Percentiles rank a stretch among this genome's conserved stretches.
Evolutionary conservation across 2,113 vertebrate genomes (phyloP).

Genomic region (Cathartes aura): DNA sequence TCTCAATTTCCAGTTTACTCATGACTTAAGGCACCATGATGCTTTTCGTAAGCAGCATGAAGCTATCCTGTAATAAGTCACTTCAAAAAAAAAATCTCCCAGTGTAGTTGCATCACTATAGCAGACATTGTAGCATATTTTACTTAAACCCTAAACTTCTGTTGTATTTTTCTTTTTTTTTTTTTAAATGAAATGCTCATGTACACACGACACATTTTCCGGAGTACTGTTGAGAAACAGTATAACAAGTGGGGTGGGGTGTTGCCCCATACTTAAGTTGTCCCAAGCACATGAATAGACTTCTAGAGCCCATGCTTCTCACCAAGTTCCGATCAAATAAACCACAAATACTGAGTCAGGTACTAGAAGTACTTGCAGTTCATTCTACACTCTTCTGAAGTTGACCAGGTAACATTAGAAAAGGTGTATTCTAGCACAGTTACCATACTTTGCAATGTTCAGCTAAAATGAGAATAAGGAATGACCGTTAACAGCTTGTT

Average conservation of each 20-base stretch:
- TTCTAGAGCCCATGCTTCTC: background rate
- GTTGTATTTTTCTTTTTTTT: background rate
- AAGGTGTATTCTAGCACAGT: background rate
- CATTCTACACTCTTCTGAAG: background rate
- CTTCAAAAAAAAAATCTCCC: background rate
- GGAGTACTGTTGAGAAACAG: background rate
- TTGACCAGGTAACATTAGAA: background rate
- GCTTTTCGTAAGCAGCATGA: background rate
- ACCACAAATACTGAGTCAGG: background rate
- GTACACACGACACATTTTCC: background rate
- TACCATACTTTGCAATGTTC: background rate
- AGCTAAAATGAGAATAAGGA: background rate
- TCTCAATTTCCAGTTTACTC: background rate
- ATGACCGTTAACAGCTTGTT: rapidly evolving
- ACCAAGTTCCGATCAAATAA: background rate
- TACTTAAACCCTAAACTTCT: background rate
- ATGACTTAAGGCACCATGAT: background rate
- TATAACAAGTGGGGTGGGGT: background rate
- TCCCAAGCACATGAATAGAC: background rate
- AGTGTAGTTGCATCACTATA: background rate
- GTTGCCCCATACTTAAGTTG: background rate
- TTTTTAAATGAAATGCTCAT: background rate
- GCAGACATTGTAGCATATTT: background rate
- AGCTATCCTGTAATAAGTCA: background rate
- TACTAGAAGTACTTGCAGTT: background rate